Percentiles rank a stretch among this genome's conserved stretches.
phyloP scores from a whole-genome alignment of 2,888 invertebrate genomes.

The Sylvicola cinctus region DNA sequence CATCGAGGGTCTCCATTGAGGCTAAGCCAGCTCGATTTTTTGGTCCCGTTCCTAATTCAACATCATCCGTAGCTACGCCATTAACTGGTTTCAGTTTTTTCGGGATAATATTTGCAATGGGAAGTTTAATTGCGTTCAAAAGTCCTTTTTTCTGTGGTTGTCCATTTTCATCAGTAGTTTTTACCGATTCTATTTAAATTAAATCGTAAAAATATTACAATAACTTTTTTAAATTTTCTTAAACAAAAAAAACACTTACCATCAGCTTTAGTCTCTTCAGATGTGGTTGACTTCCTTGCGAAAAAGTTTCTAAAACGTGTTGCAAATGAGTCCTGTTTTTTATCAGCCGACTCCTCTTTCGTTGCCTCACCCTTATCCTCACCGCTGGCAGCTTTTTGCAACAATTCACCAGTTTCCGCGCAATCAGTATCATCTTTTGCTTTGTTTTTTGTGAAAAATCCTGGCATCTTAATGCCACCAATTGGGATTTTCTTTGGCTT shows the following conservation, averaged over 20 bases:
- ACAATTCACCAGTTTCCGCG: slow-evolving; percentile 26
- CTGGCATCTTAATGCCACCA: slow-evolving; percentile 74
- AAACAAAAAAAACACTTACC: background rate
- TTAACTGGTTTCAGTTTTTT: slow-evolving; percentile 23
- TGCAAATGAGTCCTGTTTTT: too few species aligned
- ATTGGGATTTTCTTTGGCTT: slow-evolving; percentile 68
- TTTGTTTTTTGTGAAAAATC: slow-evolving; percentile 59
- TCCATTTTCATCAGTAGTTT: slow-evolving; percentile 13
- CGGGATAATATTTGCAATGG: slow-evolving; percentile 39
- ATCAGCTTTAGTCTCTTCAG: background rate
- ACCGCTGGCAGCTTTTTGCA: slow-evolving; percentile 24
- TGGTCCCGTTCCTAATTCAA: slow-evolving; percentile 31
- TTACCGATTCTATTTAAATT: background rate
- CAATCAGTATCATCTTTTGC: slow-evolving; percentile 43
- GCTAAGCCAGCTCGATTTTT: slow-evolving; percentile 50
- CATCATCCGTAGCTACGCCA: slow-evolving; percentile 23
- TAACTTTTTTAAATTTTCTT: too few species aligned
- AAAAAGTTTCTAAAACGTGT: too few species aligned
- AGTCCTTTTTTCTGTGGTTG: slow-evolving; percentile 28
- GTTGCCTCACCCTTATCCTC: slow-evolving; percentile 10
- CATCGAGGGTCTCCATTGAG: slow-evolving; percentile 64
- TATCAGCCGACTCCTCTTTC: too few species aligned
- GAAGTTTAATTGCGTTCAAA: slow-evolving; percentile 38
- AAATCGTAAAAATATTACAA: background rate
- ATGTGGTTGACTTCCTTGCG: background rate